These are phyloP conservation scores for Sminthurinus signatus DNA, from an alignment of 1,140 invertebrate species.

Conservation along the genomic window DNA sequence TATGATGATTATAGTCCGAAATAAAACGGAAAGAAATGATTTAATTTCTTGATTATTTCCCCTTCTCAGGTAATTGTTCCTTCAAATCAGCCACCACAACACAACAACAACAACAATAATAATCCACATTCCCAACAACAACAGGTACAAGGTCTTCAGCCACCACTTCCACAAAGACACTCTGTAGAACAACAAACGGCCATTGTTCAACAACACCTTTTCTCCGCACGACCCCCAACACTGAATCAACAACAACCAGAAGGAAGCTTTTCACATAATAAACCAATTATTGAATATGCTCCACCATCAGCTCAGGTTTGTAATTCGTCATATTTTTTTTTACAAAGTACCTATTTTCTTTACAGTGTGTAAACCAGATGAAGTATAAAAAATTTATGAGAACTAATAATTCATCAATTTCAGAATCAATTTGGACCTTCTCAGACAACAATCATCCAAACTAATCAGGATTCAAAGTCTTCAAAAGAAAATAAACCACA, in stretches of 20 bases:
- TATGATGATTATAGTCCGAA: neutral
- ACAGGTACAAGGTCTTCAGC: neutral
- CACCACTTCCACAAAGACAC: neutral
- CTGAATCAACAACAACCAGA: neutral
- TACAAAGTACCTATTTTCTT: neutral
- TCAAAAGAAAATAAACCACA: neutral
- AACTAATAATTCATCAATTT: neutral
- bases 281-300: neutral
- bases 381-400: neutral
- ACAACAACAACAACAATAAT: neutral
- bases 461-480: neutral
- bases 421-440: neutral
- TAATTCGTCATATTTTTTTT: neutral
- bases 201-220: neutral
- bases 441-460: neutral
- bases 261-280: neutral
- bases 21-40: neutral
- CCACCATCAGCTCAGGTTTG: neutral
- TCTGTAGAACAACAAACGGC: neutral
- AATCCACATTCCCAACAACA: neutral
- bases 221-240: neutral
- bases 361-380: neutral
- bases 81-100: neutral
- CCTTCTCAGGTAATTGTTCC: neutral
- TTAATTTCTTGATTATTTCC: neutral